Evolutionary conservation across 2,888 invertebrate genomes (phyloP).

Genomic region (Pollenia labialis): DNA sequence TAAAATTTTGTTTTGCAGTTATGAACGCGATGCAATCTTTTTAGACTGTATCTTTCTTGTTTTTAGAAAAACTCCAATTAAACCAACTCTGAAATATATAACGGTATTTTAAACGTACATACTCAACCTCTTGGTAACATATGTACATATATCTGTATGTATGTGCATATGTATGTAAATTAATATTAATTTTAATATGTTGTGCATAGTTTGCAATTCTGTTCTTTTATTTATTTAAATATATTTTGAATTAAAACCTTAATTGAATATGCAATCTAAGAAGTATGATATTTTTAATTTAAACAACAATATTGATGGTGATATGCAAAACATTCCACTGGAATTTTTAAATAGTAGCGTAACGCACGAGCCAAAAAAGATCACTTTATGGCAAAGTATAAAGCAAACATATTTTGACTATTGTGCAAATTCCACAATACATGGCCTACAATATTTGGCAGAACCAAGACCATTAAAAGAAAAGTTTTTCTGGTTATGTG

Average conservation of each 20-base stretch:
- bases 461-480: constrained; percentile 86
- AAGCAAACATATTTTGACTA: constrained; percentile 86
- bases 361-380: constrained; percentile 26
- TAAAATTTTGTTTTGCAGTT: too few species aligned
- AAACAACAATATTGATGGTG: not conserved
- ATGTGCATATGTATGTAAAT: not conserved
- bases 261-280: constrained; percentile 40
- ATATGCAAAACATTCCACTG: not conserved
- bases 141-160: not conserved
- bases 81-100: constrained; percentile 19
- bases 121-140: constrained; percentile 13
- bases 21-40: too few species aligned
- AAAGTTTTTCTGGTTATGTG: constrained; percentile 86
- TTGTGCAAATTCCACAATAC: constrained; percentile 86
- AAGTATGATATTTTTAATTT: constrained; percentile 52
- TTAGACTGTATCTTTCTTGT: too few species aligned
- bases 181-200: not conserved
- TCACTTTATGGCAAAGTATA: constrained; percentile 68
- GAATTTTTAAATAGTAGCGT: constrained; percentile 1
- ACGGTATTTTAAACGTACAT: constrained; percentile 11
- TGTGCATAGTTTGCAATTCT: not conserved
- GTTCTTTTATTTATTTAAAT: too few species aligned
- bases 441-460: constrained; percentile 87
- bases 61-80: not conserved
- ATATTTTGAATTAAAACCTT: too few species aligned